Conservation (phyloP, 2,797 vertebrate species). For the Tragelaphus eurycerus region DNA sequence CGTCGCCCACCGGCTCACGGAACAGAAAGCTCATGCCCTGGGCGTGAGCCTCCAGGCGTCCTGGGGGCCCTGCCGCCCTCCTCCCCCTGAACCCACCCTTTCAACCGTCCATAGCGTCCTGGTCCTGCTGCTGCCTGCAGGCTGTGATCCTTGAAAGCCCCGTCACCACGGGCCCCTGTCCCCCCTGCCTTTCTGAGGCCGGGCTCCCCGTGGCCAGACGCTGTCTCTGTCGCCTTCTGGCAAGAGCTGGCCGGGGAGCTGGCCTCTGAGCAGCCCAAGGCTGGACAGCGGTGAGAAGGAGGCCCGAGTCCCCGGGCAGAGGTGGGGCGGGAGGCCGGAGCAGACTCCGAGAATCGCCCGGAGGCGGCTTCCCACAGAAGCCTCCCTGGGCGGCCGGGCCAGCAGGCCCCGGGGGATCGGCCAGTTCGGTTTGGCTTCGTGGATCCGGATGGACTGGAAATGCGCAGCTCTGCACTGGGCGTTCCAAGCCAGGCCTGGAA, state of each 20-base stretch:
- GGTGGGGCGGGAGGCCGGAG: rapidly evolving
- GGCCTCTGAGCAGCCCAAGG: not conserved
- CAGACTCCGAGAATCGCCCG: not conserved
- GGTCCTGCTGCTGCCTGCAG: not conserved
- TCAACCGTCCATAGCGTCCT: rapidly evolving
- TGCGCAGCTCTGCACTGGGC: not conserved
- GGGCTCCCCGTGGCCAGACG: not conserved
- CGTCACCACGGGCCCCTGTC: rapidly evolving
- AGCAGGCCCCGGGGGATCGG: not conserved
- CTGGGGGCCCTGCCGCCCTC: rapidly evolving
- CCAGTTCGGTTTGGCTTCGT: not conserved
- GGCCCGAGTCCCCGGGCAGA: rapidly evolving
- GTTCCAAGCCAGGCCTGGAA: not conserved
- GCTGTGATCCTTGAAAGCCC: not conserved
- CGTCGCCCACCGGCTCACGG: rapidly evolving
- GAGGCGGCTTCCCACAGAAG: slow-evolving; percentile 53
- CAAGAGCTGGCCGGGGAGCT: not conserved
- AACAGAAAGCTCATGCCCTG: rapidly evolving
- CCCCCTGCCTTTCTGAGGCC: not conserved
- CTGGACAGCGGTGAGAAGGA: not conserved
- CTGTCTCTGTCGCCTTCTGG: not conserved
- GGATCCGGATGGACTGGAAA: slow-evolving; percentile 65
- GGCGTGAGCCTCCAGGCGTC: not conserved
- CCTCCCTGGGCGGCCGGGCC: not conserved
- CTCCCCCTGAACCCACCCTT: not conserved